Percentiles rank a stretch among this genome's conserved stretches.
phyloP scores from a whole-genome alignment of 2,113 vertebrate species.

The Triplophysa tibetana region DNA sequence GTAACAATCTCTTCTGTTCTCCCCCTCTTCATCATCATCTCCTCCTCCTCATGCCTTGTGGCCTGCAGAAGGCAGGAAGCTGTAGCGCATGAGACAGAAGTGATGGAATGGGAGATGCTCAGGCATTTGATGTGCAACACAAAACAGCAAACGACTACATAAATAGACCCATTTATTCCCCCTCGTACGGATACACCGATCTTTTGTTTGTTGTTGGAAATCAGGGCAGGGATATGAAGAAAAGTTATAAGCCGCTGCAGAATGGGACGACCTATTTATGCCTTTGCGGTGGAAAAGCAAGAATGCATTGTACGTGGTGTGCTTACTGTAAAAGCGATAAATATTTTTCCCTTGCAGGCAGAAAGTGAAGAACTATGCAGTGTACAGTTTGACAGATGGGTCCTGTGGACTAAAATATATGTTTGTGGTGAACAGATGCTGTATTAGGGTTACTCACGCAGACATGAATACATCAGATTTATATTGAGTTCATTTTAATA shows the following conservation, averaged over 20 bases:
- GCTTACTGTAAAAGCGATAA: slow-evolving; percentile 32
- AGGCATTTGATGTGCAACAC: slow-evolving; percentile 51
- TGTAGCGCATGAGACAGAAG: not conserved
- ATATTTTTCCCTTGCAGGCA: slow-evolving; percentile 16
- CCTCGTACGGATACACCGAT: slow-evolving; percentile 60
- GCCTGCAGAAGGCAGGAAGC: not conserved
- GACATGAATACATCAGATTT: not conserved
- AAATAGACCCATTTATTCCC: slow-evolving; percentile 65
- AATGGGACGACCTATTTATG: slow-evolving; percentile 71
- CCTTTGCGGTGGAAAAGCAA: slow-evolving; percentile 25
- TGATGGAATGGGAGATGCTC: slow-evolving; percentile 45
- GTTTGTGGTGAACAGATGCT: slow-evolving; percentile 26
- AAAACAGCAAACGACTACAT: slow-evolving; percentile 52
- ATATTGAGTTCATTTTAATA: not conserved
- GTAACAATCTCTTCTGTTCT: not conserved
- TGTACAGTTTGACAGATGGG: slow-evolving; percentile 23
- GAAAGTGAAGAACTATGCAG: not conserved
- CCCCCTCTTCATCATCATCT: not conserved
- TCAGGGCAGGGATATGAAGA: slow-evolving; percentile 64
- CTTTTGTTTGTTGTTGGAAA: slow-evolving; percentile 70
- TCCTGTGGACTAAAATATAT: not conserved
- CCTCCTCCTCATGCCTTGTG: not conserved
- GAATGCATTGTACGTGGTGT: slow-evolving; percentile 45
- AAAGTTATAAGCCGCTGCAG: slow-evolving; percentile 48
- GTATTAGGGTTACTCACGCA: not conserved